Conservation (phyloP, 2,113 vertebrate genomes). For the Stigmatopora argus region DNA sequence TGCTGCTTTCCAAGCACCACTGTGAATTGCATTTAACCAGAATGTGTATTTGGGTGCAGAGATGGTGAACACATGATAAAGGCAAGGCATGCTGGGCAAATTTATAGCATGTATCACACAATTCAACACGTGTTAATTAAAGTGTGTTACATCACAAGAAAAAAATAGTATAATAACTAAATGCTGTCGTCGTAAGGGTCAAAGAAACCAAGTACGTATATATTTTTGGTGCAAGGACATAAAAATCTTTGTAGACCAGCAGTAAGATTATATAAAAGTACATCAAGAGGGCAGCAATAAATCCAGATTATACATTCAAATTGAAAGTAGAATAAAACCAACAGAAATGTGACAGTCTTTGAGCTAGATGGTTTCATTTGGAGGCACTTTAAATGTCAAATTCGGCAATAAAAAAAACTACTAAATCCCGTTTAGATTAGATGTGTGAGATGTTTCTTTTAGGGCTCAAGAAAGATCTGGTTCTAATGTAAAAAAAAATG, state of each 20-base stretch:
- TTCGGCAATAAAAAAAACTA: conserved; percentile 49
- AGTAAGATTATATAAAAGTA: conserved; percentile 3
- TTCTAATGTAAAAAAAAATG: conserved; percentile 34
- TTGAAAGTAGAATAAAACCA: conserved; percentile 28
- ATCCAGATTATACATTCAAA: conserved; percentile 19
- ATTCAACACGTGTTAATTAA: too few relatives aligned
- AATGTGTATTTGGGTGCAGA: not conserved
- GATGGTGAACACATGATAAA: not conserved
- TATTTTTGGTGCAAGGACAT: too few relatives aligned
- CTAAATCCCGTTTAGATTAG: conserved; percentile 50
- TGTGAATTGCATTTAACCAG: conserved; percentile 20
- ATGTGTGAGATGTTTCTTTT: conserved; percentile 45
- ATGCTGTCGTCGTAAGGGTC: too few relatives aligned
- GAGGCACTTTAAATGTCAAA: conserved; percentile 34
- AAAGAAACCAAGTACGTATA: too few relatives aligned
- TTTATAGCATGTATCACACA: too few relatives aligned
- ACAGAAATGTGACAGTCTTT: conserved; percentile 21
- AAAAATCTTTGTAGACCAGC: too few relatives aligned
- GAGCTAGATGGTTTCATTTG: conserved; percentile 24
- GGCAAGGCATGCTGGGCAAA: too few relatives aligned
- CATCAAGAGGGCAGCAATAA: conserved; percentile 26
- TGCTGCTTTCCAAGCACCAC: conserved; percentile 26
- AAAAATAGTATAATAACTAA: too few relatives aligned
- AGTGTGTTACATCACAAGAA: too few relatives aligned
- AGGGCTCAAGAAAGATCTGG: conserved; percentile 32